Evolutionary conservation across 2,888 invertebrate species (phyloP).

Genomic region (Thymelicus sylvestris): DNA sequence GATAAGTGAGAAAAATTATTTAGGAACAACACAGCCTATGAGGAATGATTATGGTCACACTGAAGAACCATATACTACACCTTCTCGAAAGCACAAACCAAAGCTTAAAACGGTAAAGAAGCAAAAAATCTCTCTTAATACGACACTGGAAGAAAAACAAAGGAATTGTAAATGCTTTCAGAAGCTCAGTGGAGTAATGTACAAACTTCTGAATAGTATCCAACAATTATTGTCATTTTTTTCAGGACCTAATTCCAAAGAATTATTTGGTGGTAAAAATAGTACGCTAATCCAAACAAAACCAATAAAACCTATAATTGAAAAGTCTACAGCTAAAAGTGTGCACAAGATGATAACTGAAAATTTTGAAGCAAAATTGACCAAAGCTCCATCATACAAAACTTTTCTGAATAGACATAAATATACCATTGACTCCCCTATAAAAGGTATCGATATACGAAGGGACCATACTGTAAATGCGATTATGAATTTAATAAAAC

Average conservation of each 20-base stretch:
- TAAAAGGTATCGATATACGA: constrained; percentile 1
- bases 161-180: constrained; percentile 57
- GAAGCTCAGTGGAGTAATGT: constrained; percentile 50
- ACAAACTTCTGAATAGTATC: constrained; percentile 54
- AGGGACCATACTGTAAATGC: constrained; percentile 28
- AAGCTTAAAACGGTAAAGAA: constrained; percentile 16
- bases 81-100: constrained; percentile 28
- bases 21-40: constrained; percentile 50
- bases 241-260: constrained; percentile 3
- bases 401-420: constrained; percentile 26
- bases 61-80: constrained; percentile 41
- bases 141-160: constrained; percentile 30
- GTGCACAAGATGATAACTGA: background rate
- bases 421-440: constrained; percentile 19
- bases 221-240: constrained; percentile 52
- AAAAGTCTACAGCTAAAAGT: background rate
- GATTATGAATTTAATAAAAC: constrained; percentile 38
- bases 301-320: background rate
- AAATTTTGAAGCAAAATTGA: constrained; percentile 15
- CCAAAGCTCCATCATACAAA: constrained; percentile 3
- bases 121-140: constrained; percentile 14
- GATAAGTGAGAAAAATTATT: constrained; percentile 59
- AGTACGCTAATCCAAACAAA: background rate
- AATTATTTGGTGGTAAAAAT: background rate
- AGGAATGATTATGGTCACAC: constrained; percentile 43